Conservation (phyloP, 2,113 vertebrate genomes). For the Muscicapa adusta region DNA sequence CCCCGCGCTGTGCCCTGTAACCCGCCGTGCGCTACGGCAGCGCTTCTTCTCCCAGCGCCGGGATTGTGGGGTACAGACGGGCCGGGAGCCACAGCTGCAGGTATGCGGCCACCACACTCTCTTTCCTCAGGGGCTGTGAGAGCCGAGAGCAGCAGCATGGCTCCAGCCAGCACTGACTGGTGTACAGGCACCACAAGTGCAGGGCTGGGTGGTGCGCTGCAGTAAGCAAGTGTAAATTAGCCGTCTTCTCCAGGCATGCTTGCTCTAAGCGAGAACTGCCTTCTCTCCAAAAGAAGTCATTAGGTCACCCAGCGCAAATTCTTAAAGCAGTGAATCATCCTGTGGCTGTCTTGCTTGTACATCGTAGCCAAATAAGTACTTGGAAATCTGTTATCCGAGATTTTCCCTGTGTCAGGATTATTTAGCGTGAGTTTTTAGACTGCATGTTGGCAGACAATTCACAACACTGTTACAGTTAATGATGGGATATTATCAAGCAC, state of each 20-base stretch:
- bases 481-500: not conserved
- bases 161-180: not conserved
- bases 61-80: accelerated
- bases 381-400: not conserved
- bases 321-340: not conserved
- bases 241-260: not conserved
- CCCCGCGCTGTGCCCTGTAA: not conserved
- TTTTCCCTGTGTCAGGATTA: not conserved
- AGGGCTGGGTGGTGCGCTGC: not conserved
- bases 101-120: too few species aligned
- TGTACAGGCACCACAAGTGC: not conserved
- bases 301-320: not conserved
- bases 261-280: not conserved
- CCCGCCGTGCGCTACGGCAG: not conserved
- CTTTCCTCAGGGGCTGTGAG: not conserved
- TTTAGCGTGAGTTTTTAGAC: not conserved
- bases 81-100: not conserved
- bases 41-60: not conserved
- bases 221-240: not conserved
- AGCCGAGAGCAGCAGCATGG: accelerated
- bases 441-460: not conserved
- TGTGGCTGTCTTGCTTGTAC: not conserved
- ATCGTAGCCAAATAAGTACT: not conserved
- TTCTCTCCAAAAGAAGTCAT: not conserved
- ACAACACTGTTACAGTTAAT: not conserved